A percentile compares a stretch with the other conserved stretches of the same genome.
phyloP scores from a whole-genome alignment of 2,888 invertebrate species.

The Drosophila nr. perissopoda region DNA sequence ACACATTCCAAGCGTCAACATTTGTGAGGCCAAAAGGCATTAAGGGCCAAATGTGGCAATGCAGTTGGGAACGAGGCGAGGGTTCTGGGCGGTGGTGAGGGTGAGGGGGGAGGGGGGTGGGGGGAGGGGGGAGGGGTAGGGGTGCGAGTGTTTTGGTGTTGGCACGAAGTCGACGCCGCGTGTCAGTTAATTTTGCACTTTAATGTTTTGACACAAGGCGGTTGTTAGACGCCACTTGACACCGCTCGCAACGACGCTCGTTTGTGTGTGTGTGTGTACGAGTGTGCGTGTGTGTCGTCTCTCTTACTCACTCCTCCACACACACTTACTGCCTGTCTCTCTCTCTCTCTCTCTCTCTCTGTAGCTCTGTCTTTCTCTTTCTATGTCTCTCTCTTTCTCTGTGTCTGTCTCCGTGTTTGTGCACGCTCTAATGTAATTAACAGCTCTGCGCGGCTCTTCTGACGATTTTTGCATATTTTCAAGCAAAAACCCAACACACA shows the following conservation, averaged over 20 bases:
- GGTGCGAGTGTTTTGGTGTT: slow-evolving; percentile 14
- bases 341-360: not conserved
- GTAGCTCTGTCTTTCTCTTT: not conserved
- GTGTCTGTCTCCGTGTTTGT: slow-evolving; percentile 6
- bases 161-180: slow-evolving; percentile 59
- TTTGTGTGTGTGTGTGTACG: not conserved
- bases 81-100: too few relatives aligned
- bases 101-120: not conserved
- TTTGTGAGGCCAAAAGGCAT: slow-evolving; percentile 13
- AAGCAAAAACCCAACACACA: slow-evolving; percentile 30
- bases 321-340: not conserved
- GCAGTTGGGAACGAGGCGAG: not conserved
- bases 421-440: slow-evolving; percentile 64
- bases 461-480: slow-evolving; percentile 62
- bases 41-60: slow-evolving; percentile 13
- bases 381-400: not conserved
- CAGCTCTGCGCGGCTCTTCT: slow-evolving; percentile 58
- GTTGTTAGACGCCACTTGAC: slow-evolving; percentile 65
- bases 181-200: slow-evolving; percentile 69
- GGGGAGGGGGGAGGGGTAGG: too few relatives aligned
- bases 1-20: slow-evolving; percentile 25
- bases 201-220: slow-evolving; percentile 68
- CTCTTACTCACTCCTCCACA: not conserved
- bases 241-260: not conserved
- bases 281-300: not conserved